phyloP scores from a whole-genome alignment of 2,888 invertebrate genomes.

The Biston betularia region DNA sequence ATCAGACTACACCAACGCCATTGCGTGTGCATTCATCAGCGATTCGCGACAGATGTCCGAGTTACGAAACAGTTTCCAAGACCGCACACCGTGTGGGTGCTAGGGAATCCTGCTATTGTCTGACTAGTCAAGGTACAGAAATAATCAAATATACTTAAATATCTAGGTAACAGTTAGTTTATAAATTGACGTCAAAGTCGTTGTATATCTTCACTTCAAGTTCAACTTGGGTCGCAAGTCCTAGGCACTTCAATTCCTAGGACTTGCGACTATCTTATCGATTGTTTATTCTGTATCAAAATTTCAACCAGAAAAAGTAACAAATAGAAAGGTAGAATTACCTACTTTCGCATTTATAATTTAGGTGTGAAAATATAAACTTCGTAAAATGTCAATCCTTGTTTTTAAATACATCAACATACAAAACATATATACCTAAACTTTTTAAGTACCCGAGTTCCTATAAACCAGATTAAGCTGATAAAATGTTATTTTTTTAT shows the following conservation, averaged over 20 bases:
- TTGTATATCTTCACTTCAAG: too few species aligned
- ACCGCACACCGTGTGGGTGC: constrained; percentile 46
- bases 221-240: too few species aligned
- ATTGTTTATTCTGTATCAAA: too few species aligned
- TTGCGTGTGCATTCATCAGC: constrained; percentile 66
- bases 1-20: constrained; percentile 48
- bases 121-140: neutral
- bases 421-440: neutral
- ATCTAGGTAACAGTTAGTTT: neutral
- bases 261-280: too few species aligned
- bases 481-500: constrained; percentile 3
- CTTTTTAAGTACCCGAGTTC: neutral
- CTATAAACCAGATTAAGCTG: neutral
- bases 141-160: neutral
- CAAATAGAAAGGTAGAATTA: too few species aligned
- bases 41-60: constrained; percentile 70
- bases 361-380: too few species aligned
- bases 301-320: too few species aligned
- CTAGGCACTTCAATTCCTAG: too few species aligned
- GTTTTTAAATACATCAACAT: neutral
- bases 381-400: too few species aligned
- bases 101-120: constrained; percentile 45
- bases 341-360: too few species aligned
- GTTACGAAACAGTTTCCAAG: constrained; percentile 60
- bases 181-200: too few species aligned